A percentile compares a stretch with the other conserved stretches of the same genome.
Evolutionary conservation across 2,797 vertebrate genomes (phyloP).

Genomic region (Tamandua tetradactyla): DNA sequence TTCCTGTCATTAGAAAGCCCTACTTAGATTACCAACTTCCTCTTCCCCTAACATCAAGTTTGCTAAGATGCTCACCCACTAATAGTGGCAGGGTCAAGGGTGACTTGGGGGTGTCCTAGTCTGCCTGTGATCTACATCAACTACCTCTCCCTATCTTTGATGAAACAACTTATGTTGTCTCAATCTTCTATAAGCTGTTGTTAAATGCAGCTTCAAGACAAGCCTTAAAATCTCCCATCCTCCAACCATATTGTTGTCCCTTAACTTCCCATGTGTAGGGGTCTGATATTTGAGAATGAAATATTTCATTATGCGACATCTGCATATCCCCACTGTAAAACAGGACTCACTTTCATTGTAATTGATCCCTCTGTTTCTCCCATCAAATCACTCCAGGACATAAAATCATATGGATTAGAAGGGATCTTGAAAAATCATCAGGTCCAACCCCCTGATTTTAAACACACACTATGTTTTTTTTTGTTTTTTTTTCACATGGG

Average conservation of each 20-base stretch:
- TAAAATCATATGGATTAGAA: neutral
- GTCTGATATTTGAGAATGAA: neutral
- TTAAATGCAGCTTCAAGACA: neutral
- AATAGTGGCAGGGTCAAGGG: neutral
- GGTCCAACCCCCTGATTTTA: neutral
- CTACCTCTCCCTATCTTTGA: neutral
- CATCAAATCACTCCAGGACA: neutral
- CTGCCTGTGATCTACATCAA: neutral
- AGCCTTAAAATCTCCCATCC: neutral
- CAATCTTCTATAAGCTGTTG: neutral
- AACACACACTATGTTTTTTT: neutral
- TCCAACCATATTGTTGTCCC: neutral
- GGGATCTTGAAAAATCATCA: neutral
- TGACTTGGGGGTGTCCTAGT: neutral
- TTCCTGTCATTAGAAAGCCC: neutral
- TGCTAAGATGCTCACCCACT: neutral
- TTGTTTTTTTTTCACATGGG: no score
- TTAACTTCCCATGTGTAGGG: neutral
- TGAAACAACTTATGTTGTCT: neutral
- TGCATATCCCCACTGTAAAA: neutral
- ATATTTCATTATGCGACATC: neutral
- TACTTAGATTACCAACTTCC: neutral
- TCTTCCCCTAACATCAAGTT: neutral
- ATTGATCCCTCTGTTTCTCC: neutral
- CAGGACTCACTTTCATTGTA: neutral